phyloP scores from a whole-genome alignment of 2,797 vertebrate species.

The Lagodon rhomboides region DNA sequence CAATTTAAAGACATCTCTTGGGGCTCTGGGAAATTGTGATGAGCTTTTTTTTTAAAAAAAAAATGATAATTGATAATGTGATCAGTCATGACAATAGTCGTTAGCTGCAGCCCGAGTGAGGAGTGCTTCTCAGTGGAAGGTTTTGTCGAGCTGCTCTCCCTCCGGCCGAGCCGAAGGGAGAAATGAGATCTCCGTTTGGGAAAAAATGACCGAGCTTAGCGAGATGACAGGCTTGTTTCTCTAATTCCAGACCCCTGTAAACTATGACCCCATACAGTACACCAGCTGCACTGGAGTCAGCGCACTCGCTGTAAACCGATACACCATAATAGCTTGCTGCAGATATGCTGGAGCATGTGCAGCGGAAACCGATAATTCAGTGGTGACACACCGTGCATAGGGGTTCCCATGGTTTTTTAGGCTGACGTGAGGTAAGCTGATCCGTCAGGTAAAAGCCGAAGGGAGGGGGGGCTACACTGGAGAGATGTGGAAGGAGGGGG shows the following conservation, averaged over 20 bases:
- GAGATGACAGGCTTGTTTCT: conserved; percentile 73
- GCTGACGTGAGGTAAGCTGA: conserved; percentile 79
- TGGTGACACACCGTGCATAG: conserved; percentile 74
- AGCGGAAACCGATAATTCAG: conserved; percentile 83
- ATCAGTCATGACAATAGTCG: too few relatives aligned
- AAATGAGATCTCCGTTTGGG: conserved; percentile 50
- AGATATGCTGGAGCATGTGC: conserved; percentile 79
- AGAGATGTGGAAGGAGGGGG: conserved; percentile 33
- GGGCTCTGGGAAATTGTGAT: too few relatives aligned
- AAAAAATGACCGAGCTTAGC: conserved; percentile 62
- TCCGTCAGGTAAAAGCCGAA: conserved; percentile 72
- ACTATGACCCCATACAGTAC: conserved; percentile 71
- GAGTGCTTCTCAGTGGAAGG: conserved; percentile 19
- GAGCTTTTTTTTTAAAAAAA: too few relatives aligned
- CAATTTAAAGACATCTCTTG: too few relatives aligned
- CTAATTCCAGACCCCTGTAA: conserved; percentile 74
- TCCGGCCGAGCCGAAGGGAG: conserved; percentile 50
- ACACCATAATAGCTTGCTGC: conserved; percentile 78
- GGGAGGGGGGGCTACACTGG: conserved; percentile 15
- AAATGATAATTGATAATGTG: too few relatives aligned
- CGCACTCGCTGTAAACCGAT: conserved; percentile 79
- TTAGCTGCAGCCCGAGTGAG: background rate
- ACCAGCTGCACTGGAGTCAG: conserved; percentile 78
- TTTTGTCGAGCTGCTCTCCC: conserved; percentile 26
- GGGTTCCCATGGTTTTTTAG: conserved; percentile 77